phyloP scores from a whole-genome alignment of 2,113 vertebrate genomes.

The Trichechus manatus region DNA sequence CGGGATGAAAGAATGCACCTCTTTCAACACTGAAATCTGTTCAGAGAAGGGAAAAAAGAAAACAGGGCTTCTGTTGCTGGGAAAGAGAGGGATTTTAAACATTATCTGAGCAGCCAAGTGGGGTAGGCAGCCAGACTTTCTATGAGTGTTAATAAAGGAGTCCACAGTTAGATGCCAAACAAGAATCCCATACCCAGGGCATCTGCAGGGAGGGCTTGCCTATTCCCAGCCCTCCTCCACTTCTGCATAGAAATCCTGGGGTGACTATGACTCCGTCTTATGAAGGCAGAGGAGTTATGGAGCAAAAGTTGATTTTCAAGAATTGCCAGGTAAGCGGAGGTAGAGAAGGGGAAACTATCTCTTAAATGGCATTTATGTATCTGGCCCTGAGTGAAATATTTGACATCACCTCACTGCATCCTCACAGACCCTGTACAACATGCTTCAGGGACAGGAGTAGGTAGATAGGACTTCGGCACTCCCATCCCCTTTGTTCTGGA shows the following conservation, averaged over 20 bases:
- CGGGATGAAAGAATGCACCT: conserved; percentile 79
- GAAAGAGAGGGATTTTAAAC: conserved; percentile 70
- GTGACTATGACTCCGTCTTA: background rate
- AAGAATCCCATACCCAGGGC: background rate
- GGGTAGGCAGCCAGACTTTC: background rate
- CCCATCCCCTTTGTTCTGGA: background rate
- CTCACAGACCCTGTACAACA: background rate
- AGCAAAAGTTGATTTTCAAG: conserved; percentile 21
- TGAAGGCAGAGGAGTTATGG: background rate
- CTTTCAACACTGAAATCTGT: conserved; percentile 78
- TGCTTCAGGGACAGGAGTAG: background rate
- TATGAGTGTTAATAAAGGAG: conserved; percentile 19
- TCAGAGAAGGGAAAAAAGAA: conserved; percentile 34
- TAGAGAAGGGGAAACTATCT: background rate
- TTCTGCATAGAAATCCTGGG: background rate
- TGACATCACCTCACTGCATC: background rate
- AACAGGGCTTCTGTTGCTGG: conserved; percentile 22
- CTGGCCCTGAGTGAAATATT: background rate
- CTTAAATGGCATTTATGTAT: background rate
- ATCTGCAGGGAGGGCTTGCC: background rate
- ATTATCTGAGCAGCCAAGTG: conserved; percentile 39
- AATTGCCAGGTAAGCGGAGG: background rate
- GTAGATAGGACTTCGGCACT: background rate
- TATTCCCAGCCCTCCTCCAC: background rate
- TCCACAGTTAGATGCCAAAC: background rate